These are phyloP conservation scores for Taurulus bubalis DNA, from an alignment of 2,113 vertebrate genomes.

Conservation along the genomic window DNA sequence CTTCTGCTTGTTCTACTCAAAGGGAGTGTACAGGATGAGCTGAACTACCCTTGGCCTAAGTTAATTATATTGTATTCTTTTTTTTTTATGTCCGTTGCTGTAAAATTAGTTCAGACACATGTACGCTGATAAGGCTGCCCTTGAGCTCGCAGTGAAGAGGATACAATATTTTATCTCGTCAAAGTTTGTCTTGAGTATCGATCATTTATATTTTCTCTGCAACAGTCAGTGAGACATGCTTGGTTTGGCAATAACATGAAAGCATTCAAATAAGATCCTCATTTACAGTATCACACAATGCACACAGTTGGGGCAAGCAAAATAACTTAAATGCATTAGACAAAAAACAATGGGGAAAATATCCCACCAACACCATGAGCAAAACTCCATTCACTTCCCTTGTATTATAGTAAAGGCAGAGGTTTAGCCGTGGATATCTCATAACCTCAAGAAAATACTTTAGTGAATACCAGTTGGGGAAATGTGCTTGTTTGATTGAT, in stretches of 20 bases:
- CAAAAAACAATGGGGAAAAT: neutral
- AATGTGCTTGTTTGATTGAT: conserved; percentile 7
- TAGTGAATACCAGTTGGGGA: neutral
- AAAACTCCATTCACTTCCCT: neutral
- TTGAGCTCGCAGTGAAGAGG: neutral
- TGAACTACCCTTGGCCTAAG: conserved; percentile 15
- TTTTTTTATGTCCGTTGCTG: conserved; percentile 30
- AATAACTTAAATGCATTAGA: neutral
- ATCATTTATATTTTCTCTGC: neutral
- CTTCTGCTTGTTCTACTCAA: conserved; percentile 16
- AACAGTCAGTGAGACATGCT: neutral
- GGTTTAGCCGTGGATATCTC: neutral
- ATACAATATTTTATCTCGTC: neutral
- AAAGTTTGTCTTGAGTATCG: neutral
- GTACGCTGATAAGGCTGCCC: neutral
- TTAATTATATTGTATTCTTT: conserved; percentile 18
- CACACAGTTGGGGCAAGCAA: neutral
- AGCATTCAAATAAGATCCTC: neutral
- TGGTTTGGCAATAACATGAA: neutral
- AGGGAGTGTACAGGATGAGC: conserved; percentile 23
- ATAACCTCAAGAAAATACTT: conserved; percentile 3
- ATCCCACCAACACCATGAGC: neutral
- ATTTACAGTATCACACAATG: neutral
- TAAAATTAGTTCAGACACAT: conserved; percentile 19
- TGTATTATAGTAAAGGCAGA: neutral